Base-by-base conservation (phyloP, 2,888 invertebrate genomes). In the Sminthurides aquaticus region DNA sequence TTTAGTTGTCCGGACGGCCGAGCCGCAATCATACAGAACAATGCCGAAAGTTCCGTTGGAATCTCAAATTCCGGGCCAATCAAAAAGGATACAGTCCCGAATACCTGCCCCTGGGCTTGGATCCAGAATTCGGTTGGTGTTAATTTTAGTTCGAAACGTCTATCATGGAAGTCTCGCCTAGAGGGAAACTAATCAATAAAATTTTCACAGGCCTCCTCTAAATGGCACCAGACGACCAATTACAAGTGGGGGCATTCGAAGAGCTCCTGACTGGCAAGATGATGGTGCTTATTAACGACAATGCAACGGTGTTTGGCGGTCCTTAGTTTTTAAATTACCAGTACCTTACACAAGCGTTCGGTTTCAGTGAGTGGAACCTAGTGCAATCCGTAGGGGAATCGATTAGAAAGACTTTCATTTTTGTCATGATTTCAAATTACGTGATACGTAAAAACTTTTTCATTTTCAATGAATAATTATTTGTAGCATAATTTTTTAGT, bases 31-130 rank as follows among this genome's bases (percentile, higher is more conserved):
- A 26, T 64, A 28, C 49, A 22, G 24, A 3, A n/a, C 56, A 24
- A 20, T 56, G 54, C 49, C 52, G 15, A 54, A 62, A 34, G 49
- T 55, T 8, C n/a, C 62, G 22, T 49, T 49, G 2, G 64, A 59
- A 59, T 28, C 26, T 24, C 63, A 57, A 54, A 60, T 49, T 34
- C 58, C 58, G 24, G 62, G 62, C 34, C 59, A 59, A 43, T 57
- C 59, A n/a, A 64, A 64, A 34, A 59, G 64, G 8, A 48, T 64
- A 54, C 64, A 64, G 34, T 64, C 64, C 26, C 43, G 64, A 25
- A 64, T 64, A 28, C 64, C 64, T 59, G 64, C 64, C 55, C 64
- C 64, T 26, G 64, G 64, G 24, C 34, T 29, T 11, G 64, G 59
- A 1, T 64, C 64, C 24, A 18, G 64, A 54, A 55, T 64, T 26